phyloP scores from a whole-genome alignment of 2,888 invertebrate species.

The Clitarchus hookeri region DNA sequence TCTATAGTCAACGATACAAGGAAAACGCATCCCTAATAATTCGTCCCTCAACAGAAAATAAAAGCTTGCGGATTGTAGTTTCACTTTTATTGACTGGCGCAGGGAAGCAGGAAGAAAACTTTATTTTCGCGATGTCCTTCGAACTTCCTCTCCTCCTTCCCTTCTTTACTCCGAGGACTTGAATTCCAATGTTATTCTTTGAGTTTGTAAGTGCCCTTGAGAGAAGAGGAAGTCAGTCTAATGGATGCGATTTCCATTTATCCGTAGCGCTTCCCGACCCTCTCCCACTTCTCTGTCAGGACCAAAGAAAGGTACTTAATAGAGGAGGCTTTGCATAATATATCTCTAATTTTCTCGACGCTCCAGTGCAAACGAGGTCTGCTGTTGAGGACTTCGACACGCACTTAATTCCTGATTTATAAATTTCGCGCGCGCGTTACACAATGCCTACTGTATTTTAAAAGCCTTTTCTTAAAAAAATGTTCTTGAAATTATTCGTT shows the following conservation, averaged over 20 bases:
- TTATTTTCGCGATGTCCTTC: neutral
- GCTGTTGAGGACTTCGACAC: neutral
- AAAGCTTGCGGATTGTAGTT: too few relatives aligned
- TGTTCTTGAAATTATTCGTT: too few relatives aligned
- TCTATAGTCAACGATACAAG: too few relatives aligned
- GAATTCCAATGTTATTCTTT: neutral
- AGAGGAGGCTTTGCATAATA: neutral
- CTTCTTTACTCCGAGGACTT: neutral
- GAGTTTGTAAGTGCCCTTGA: neutral
- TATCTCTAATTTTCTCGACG: neutral
- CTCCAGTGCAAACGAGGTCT: neutral
- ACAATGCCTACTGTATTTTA: too few relatives aligned
- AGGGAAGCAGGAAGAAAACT: neutral
- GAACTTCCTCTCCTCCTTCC: neutral
- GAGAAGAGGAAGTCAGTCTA: conserved; percentile 7
- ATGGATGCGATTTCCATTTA: conserved; percentile 5
- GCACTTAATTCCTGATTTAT: neutral
- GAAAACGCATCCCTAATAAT: too few relatives aligned
- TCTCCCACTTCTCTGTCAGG: neutral
- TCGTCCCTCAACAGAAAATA: too few relatives aligned
- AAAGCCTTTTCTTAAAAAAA: too few relatives aligned
- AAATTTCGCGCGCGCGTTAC: neutral
- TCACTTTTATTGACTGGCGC: too few relatives aligned
- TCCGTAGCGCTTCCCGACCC: neutral
- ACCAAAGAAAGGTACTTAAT: conserved; percentile 5